Percentiles rank a stretch among this genome's conserved stretches.
phyloP scores from a whole-genome alignment of 1,140 invertebrate species.

The Tribolium madens region DNA sequence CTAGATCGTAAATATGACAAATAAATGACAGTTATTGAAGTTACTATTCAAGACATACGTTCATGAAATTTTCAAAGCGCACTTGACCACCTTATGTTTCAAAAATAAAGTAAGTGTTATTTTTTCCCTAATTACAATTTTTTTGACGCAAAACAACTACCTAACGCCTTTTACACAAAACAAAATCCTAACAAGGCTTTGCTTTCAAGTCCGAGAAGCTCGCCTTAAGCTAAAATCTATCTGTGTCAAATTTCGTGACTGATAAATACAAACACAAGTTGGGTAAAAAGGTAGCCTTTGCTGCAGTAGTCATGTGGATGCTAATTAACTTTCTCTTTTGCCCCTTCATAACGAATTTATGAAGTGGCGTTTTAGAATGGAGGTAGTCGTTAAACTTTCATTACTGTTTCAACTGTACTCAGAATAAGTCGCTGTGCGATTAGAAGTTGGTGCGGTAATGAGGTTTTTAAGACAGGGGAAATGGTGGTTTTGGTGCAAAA shows the following conservation, averaged over 20 bases:
- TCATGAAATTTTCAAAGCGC: too few relatives aligned
- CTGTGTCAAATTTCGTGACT: conserved; percentile 16
- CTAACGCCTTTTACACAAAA: conserved; percentile 16
- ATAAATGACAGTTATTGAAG: too few relatives aligned
- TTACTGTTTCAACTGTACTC: conserved; percentile 34
- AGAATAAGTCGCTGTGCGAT: conserved; percentile 15
- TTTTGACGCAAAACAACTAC: not conserved
- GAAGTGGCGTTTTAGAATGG: conserved; percentile 21
- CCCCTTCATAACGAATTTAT: conserved; percentile 19
- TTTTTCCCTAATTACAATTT: too few relatives aligned
- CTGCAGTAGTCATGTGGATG: not conserved
- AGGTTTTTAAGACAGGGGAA: conserved; percentile 5
- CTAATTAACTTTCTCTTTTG: conserved; percentile 7
- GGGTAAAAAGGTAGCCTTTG: not conserved
- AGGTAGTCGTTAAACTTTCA: conserved; percentile 22
- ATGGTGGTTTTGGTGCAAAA: not conserved
- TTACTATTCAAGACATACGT: too few relatives aligned
- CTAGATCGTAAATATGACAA: too few relatives aligned
- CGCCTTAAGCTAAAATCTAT: conserved; percentile 6
- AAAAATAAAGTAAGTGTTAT: too few relatives aligned
- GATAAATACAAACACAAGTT: conserved; percentile 1
- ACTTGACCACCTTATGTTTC: too few relatives aligned
- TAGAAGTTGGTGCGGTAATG: conserved; percentile 22
- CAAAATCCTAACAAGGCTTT: conserved; percentile 11
- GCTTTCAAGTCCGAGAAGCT: not conserved